Percentiles rank a stretch among this genome's conserved stretches.
Conservation (phyloP, 2,888 invertebrate genomes). For the Fragum sueziense region DNA sequence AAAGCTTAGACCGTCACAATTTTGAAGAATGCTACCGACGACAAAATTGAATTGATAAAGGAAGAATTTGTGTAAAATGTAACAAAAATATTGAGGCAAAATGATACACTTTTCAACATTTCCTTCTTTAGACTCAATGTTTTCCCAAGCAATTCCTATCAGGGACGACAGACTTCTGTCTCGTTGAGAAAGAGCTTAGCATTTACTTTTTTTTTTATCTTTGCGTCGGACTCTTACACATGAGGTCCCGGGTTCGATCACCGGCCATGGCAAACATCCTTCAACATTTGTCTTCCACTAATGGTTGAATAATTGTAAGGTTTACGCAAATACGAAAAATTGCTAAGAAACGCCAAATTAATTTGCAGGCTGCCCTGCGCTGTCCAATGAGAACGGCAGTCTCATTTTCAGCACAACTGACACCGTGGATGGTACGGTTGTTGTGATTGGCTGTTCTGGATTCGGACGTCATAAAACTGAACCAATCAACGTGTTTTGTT, state of each 20-base stretch:
- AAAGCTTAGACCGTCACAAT: too few relatives aligned
- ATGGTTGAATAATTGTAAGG: neutral
- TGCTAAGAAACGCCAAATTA: neutral
- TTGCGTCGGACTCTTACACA: neutral
- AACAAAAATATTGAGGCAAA: too few relatives aligned
- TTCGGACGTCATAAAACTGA: slow-evolving; percentile 38
- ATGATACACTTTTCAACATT: too few relatives aligned
- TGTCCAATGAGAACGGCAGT: slow-evolving; percentile 13
- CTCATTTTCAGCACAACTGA: slow-evolving; percentile 32
- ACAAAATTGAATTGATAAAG: too few relatives aligned
- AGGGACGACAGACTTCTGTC: too few relatives aligned
- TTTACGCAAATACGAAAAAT: too few relatives aligned
- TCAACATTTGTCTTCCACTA: neutral
- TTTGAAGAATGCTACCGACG: too few relatives aligned
- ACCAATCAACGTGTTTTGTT: slow-evolving; percentile 29
- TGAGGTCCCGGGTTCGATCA: neutral
- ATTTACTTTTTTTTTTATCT: neutral
- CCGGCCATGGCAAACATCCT: neutral
- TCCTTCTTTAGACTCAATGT: too few relatives aligned
- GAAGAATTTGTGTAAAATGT: too few relatives aligned
- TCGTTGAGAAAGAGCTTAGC: too few relatives aligned
- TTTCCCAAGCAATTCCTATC: too few relatives aligned
- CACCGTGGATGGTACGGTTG: slow-evolving; percentile 20
- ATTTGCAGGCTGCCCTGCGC: slow-evolving; percentile 31
- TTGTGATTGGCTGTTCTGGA: slow-evolving; percentile 42